Conservation (phyloP, 2,797 vertebrate species). For the Periparus ater region DNA sequence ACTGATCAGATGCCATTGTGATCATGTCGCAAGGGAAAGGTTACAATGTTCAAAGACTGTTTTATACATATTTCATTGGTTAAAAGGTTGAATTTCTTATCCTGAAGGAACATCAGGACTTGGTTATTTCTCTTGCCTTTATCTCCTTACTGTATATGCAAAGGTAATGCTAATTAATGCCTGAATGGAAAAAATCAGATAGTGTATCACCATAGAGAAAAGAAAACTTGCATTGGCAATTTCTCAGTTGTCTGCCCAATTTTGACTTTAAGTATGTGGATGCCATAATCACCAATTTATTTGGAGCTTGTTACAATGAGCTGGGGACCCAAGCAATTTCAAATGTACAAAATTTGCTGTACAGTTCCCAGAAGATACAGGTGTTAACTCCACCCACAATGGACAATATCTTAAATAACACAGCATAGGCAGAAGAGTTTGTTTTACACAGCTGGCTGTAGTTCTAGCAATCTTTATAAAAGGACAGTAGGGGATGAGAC, state of each 20-base stretch:
- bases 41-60: constrained; percentile 43
- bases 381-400: background rate
- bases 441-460: background rate
- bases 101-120: constrained; percentile 57
- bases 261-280: background rate
- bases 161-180: constrained; percentile 64
- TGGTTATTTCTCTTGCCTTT: constrained; percentile 36
- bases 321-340: background rate
- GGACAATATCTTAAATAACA: constrained; percentile 34
- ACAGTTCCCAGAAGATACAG: background rate
- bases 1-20: background rate
- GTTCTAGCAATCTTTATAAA: background rate
- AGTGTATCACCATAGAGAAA: background rate
- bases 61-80: constrained; percentile 65
- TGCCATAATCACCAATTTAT: background rate
- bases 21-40: background rate
- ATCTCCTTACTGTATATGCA: constrained; percentile 45
- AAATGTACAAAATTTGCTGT: background rate
- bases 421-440: constrained; percentile 1
- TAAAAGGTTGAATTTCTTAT: constrained; percentile 65
- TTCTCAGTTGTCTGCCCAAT: background rate
- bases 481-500: background rate
- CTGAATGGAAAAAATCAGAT: constrained; percentile 52
- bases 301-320: background rate
- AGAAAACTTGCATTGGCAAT: background rate